Evolutionary conservation across 2,888 invertebrate species (phyloP).

Genomic region (Trichopoda pennipes): DNA sequence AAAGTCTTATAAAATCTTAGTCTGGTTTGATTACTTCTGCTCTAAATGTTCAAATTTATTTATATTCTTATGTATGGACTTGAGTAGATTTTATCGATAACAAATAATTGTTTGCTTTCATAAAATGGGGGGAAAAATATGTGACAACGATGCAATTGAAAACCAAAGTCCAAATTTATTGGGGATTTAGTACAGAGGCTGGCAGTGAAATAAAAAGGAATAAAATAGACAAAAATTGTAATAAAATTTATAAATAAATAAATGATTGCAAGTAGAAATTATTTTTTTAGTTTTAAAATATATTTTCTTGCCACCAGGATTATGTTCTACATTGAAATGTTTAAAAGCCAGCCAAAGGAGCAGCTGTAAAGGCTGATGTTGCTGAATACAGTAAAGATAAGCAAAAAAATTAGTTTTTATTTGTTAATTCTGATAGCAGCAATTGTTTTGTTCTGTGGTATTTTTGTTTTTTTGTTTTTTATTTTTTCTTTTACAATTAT

Average conservation of each 20-base stretch:
- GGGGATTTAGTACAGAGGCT: slow-evolving; percentile 35
- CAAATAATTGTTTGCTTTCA: slow-evolving; percentile 18
- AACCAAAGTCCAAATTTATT: slow-evolving; percentile 65
- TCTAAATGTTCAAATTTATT: background rate
- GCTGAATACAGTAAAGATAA: slow-evolving; percentile 47
- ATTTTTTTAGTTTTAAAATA: slow-evolving; percentile 62
- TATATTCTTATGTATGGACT: background rate
- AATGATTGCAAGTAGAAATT: slow-evolving; percentile 63
- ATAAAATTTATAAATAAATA: slow-evolving; percentile 44
- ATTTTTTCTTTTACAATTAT: slow-evolving; percentile 43
- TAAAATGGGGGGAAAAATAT: slow-evolving; percentile 21
- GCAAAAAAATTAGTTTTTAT: slow-evolving; percentile 45
- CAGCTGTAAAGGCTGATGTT: slow-evolving; percentile 31
- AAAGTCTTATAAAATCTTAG: background rate
- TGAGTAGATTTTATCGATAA: slow-evolving; percentile 2
- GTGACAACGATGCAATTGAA: slow-evolving; percentile 56
- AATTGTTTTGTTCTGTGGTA: slow-evolving; percentile 57
- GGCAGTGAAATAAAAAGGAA: background rate
- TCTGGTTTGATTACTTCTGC: background rate
- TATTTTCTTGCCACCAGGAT: slow-evolving; percentile 52
- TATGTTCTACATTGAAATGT: slow-evolving; percentile 19
- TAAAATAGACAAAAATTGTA: slow-evolving; percentile 1
- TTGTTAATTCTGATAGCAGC: slow-evolving; percentile 62
- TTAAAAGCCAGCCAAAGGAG: background rate
- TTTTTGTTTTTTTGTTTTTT: slow-evolving; percentile 17